A percentile compares a stretch with the other conserved stretches of the same genome.
These are phyloP conservation scores for Mesaphorura yosii DNA, from an alignment of 1,140 invertebrate genomes.

Conservation along the genomic window DNA sequence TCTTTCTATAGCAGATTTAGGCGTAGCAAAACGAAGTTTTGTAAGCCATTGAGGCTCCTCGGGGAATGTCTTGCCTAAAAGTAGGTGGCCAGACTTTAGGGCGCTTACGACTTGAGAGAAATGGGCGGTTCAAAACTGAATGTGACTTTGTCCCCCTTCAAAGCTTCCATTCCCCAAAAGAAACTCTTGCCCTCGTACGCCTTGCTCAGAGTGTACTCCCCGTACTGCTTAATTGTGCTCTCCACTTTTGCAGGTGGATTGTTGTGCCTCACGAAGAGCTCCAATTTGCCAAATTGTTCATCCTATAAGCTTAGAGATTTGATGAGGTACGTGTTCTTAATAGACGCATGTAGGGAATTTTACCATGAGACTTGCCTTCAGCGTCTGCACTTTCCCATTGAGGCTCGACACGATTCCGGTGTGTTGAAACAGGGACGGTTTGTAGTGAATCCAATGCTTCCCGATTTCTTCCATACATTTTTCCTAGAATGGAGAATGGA, in stretches of 20 bases:
- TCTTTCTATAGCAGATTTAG: too few species aligned
- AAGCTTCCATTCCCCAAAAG: slow-evolving; percentile 79
- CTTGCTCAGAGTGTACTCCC: slow-evolving; percentile 63
- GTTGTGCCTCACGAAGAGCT: slow-evolving; percentile 62
- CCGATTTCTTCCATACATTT: slow-evolving; percentile 70
- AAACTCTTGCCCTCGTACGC: slow-evolving; percentile 81
- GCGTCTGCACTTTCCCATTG: slow-evolving; percentile 90
- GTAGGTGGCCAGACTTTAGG: not conserved
- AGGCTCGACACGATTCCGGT: slow-evolving; percentile 90
- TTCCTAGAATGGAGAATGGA: slow-evolving; percentile 59
- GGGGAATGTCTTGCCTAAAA: too few species aligned
- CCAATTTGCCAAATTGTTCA: slow-evolving; percentile 80
- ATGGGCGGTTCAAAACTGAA: slow-evolving; percentile 70
- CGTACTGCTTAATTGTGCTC: slow-evolving; percentile 70
- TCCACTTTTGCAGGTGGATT: slow-evolving; percentile 56
- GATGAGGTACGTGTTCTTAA: not conserved
- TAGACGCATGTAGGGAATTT: slow-evolving; percentile 2
- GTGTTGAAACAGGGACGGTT: slow-evolving; percentile 92
- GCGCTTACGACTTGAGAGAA: slow-evolving; percentile 56
- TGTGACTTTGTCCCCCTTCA: slow-evolving; percentile 65
- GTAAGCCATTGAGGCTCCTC: too few species aligned
- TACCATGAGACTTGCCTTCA: slow-evolving; percentile 56
- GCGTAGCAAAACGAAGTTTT: too few species aligned
- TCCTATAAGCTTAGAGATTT: slow-evolving; percentile 48
- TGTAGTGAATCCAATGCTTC: slow-evolving; percentile 72